Base-by-base conservation (phyloP, 2,797 vertebrate genomes). In the Apogon talboti region DNA sequence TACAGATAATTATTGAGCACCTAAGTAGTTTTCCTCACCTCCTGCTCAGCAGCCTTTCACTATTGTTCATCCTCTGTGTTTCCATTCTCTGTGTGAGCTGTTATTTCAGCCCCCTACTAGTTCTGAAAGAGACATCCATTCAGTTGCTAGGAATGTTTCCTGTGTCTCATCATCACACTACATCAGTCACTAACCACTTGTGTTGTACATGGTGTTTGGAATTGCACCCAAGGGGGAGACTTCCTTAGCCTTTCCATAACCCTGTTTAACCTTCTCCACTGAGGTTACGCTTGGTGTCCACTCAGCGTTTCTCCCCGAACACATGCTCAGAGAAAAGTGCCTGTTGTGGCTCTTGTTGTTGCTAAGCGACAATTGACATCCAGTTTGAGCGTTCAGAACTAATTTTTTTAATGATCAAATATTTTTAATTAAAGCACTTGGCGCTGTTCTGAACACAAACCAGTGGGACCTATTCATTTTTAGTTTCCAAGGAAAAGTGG, bases 1-100 rank as follows among this genome's bases (percentile, higher is more conserved):
- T 68, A 4, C 75, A 55, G 61, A 87, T 87, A 78, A 86, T 88
- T 86, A 89, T 81, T 89, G 86, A 63, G 61, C 33, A 37, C 78
- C 58, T 62, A 52, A 85, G 61, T 81, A 53, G 61, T 76, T 87
- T 74, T 76, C 66, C 82, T 63, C 64, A 71, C 81, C 64, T 82
- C 69, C 71, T 65, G 57, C 74, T 80, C 74, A 14, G 71, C 68
- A 48, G 73, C 76, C 71, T 76, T 78, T 63, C 65, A 44, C 68
- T 56, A 81, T 87, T 84, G 81, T 79, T 89, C 81, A 13, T 85
- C 66, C 76, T 75, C 50, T 59, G 55, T 58, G 53, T 79, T 74
- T 54, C 28, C 46, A 14, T 61, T 50, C 81, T 70, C 83, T 71
- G 79, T 49, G 33, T 63, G 75, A 85, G 74, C 64, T 84, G 83